Evolutionary conservation across 2,797 vertebrate genomes (phyloP).

Genomic region (Notolabrus celidotus): DNA sequence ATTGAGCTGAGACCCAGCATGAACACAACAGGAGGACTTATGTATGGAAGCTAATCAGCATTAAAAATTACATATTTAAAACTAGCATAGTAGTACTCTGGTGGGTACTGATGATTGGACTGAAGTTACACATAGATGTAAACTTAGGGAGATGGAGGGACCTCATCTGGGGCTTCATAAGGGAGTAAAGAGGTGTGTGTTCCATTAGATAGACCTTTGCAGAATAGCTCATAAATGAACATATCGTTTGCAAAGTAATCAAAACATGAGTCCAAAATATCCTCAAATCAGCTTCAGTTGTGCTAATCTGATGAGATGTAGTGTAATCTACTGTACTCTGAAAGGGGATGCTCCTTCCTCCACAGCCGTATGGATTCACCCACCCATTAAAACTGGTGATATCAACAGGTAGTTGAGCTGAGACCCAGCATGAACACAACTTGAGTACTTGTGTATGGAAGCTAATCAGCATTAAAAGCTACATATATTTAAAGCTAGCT

Average conservation of each 20-base stretch:
- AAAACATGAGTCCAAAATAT: not conserved
- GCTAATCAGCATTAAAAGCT: constrained; percentile 8
- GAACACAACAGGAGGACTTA: constrained; percentile 26
- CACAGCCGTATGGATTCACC: constrained; percentile 26
- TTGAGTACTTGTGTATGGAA: constrained; percentile 11
- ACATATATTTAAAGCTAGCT: not conserved
- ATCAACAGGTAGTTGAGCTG: constrained; percentile 75
- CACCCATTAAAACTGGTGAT: constrained; percentile 6
- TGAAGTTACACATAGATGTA: too few species aligned
- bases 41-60: constrained; percentile 17
- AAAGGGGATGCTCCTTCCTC: not conserved
- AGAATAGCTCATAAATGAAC: too few species aligned
- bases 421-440: constrained; percentile 27
- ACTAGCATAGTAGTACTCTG: not conserved
- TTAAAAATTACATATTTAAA: not conserved
- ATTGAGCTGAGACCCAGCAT: constrained; percentile 27
- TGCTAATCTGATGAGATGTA: not conserved
- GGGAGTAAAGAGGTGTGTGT: not conserved
- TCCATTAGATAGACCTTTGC: too few species aligned
- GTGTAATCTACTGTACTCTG: not conserved
- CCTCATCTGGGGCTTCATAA: not conserved
- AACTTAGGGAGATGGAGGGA: not conserved
- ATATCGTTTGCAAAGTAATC: not conserved
- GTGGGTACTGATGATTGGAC: too few species aligned
- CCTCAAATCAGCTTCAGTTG: not conserved